Conservation (phyloP, 1,140 invertebrate species). For the Asobara japonica region DNA sequence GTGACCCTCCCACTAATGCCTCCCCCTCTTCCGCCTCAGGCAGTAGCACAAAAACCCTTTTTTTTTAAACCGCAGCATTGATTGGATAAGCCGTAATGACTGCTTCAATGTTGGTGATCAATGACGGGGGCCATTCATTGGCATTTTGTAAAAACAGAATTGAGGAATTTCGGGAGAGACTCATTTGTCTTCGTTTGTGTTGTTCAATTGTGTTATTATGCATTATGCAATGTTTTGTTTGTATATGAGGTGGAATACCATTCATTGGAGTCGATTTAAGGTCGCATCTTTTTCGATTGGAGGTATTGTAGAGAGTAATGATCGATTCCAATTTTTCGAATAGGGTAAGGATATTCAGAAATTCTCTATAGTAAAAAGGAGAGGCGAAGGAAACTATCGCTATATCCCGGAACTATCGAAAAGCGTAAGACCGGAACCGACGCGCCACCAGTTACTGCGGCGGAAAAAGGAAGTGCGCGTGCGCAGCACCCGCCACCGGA, state of each 20-base stretch:
- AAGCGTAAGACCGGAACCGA: no score
- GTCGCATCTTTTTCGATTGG: not conserved
- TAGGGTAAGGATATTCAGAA: no score
- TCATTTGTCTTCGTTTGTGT: not conserved
- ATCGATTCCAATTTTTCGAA: no score
- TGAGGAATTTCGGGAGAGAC: not conserved
- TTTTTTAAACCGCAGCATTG: slow-evolving; percentile 38
- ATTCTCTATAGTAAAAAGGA: no score
- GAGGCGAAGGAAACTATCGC: no score
- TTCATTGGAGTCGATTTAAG: not conserved
- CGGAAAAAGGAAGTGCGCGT: no score
- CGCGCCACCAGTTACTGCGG: no score
- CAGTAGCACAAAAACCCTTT: slow-evolving; percentile 33
- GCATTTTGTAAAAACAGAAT: not conserved
- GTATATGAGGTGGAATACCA: not conserved
- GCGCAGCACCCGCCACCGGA: no score
- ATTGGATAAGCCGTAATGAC: slow-evolving; percentile 48
- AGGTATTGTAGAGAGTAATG: not conserved
- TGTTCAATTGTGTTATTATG: not conserved
- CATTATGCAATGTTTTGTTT: not conserved
- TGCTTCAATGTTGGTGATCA: slow-evolving; percentile 38
- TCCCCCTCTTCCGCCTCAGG: slow-evolving; percentile 39
- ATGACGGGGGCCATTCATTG: slow-evolving; percentile 26
- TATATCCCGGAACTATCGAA: no score
- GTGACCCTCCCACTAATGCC: slow-evolving; percentile 37